Conservation (phyloP, 2,797 vertebrate species). For the Manis pentadactyla region DNA sequence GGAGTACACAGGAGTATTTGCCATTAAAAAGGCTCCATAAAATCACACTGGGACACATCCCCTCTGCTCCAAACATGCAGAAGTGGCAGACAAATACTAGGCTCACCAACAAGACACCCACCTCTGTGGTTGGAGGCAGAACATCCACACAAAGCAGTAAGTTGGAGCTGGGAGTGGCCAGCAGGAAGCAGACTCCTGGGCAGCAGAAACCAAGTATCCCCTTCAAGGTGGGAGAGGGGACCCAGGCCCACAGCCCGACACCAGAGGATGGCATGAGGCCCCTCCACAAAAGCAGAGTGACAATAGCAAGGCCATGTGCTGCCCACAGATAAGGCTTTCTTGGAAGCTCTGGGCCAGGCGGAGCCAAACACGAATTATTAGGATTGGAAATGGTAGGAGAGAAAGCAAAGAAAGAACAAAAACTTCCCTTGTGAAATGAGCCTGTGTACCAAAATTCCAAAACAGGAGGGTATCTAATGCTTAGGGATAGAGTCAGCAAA, state of each 20-base stretch:
- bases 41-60: neutral
- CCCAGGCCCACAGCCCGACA: neutral
- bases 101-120: neutral
- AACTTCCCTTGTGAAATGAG: neutral
- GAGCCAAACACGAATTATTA: neutral
- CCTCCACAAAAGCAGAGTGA: neutral
- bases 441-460: neutral
- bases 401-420: neutral
- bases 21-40: neutral
- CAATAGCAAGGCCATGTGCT: neutral
- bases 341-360: neutral
- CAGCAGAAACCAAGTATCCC: neutral
- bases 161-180: accelerated
- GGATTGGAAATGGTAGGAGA: accelerated
- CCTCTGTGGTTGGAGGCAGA: neutral
- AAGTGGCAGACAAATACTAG: neutral
- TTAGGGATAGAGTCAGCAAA: neutral
- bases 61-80: neutral
- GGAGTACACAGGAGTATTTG: neutral
- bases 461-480: neutral
- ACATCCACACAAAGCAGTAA: neutral
- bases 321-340: neutral
- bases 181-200: neutral
- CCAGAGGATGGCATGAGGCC: neutral
- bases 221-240: neutral